Evolutionary conservation across 2,888 invertebrate species (phyloP), one percentile per base, ranked within the genome.

Genomic region (Trichogramma evanescens): DNA sequence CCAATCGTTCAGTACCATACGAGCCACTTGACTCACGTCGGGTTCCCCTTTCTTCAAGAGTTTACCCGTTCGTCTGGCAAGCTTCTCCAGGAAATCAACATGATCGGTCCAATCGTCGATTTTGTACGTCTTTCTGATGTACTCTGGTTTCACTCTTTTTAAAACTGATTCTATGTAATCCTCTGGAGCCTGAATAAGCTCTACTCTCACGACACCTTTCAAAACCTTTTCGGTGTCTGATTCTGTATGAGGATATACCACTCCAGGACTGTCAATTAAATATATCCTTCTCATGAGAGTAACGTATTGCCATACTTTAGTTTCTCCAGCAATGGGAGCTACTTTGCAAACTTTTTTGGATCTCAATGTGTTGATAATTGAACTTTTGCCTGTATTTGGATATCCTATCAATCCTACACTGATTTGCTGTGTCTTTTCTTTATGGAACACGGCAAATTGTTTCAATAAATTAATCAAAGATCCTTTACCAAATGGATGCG

Each of bases 251-350:
- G 98, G 96, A 80, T 97, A 97, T 5, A 99, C 99, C 58, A 99
- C 91, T 44, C 99, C 99, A 3, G 99, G 99, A 78, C 98, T 99
- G 81, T 99, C 99, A 69, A 99, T 97, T 9, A 99, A 82, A 77
- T 92, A 99, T 73, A 99, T 98, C 69, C 93, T 84, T 70, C 87
- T 88, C 98, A 99, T 99, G 57, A 99, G 80, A 1, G 98, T 97
- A 49, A 99, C 95, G 75, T 99, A 99, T 77, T 99, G 99, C 99
- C 99, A 99, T 1, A 98, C 96, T 81, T 94, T 94, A 0, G 93
- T 94, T 79, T 94, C 93, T 5, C 99, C 99, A 60, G 99, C 98
- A 71, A 99, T 94, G 0, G 99, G 99, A 4, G 99, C 99, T 0
- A 91, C 96, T 78, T 96, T 99, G 77, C 99, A 99, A 0, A 99